Percentiles rank a stretch among this genome's conserved stretches.
Conservation (phyloP, 2,113 vertebrate genomes). For the Anser cygnoides region DNA sequence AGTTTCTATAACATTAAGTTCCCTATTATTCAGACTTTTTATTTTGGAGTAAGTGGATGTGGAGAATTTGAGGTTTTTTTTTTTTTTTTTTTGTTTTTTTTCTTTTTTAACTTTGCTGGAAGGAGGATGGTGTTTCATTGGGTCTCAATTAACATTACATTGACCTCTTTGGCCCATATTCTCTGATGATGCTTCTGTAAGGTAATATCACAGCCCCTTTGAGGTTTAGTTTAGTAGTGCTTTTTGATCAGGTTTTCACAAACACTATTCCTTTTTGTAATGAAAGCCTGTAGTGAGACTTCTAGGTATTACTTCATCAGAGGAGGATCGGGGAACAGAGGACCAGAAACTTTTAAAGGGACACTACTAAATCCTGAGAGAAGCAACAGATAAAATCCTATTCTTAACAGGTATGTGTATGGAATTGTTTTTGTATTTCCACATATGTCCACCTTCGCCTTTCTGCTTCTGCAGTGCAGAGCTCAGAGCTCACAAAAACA, state of each 20-base stretch:
- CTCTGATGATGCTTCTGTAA: neutral
- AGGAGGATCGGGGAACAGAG: neutral
- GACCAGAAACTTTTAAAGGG: fast-evolving
- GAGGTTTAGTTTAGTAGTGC: neutral
- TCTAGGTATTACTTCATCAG: neutral
- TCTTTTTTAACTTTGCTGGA: neutral
- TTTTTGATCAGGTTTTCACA: neutral
- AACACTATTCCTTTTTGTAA: neutral
- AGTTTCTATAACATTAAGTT: neutral
- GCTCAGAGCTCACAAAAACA: neutral
- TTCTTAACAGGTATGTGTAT: neutral
- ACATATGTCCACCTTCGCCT: fast-evolving
- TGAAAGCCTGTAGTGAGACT: neutral
- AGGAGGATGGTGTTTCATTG: neutral
- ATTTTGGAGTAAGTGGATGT: neutral
- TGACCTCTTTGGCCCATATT: neutral
- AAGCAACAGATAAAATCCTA: neutral
- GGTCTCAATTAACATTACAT: neutral
- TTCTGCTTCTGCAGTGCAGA: neutral
- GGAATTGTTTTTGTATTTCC: neutral
- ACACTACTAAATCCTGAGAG: neutral
- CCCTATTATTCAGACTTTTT: neutral
- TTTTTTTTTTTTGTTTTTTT: too few relatives aligned
- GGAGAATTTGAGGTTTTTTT: neutral
- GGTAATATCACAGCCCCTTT: neutral